phyloP scores from a whole-genome alignment of 2,113 vertebrate genomes.

The Syngnathoides biaculeatus region DNA sequence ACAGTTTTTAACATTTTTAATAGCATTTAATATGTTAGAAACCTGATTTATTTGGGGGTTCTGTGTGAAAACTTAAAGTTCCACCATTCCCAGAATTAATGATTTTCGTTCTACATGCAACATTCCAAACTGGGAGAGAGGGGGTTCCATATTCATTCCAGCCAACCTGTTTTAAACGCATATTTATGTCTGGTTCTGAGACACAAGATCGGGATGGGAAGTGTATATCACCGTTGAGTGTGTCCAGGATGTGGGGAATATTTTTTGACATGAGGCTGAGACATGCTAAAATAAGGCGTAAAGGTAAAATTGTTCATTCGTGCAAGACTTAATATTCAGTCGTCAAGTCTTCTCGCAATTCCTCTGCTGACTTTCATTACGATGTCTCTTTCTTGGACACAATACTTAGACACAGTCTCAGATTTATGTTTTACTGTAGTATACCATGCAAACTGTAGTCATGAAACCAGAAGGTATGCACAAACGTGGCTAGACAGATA shows the following conservation, averaged over 20 bases:
- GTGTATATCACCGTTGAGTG: constrained; percentile 25
- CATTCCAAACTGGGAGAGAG: constrained; percentile 8
- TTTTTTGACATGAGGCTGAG: constrained; percentile 43
- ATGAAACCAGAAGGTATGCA: constrained; percentile 46
- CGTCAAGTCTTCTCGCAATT: constrained; percentile 24
- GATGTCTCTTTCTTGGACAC: constrained; percentile 8
- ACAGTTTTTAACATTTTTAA: neutral
- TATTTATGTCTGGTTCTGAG: constrained; percentile 6
- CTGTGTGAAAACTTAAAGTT: neutral
- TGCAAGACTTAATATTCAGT: constrained; percentile 18
- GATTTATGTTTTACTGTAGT: constrained; percentile 8
- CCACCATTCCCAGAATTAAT: neutral
- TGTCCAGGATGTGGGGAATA: constrained; percentile 47
- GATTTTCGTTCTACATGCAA: constrained; percentile 10
- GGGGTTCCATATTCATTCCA: constrained; percentile 47
- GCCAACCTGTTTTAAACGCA: constrained; percentile 22
- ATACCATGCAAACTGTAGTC: constrained; percentile 29
- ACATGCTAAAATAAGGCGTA: constrained; percentile 38
- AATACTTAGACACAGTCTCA: constrained; percentile 11
- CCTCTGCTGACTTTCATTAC: constrained; percentile 7
- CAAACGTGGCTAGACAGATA: constrained; percentile 34
- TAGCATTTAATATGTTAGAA: constrained; percentile 4
- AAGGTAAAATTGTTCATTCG: constrained; percentile 30
- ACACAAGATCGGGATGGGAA: constrained; percentile 5
- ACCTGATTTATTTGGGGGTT: neutral